Evolutionary conservation across 2,888 invertebrate species (phyloP).

Genomic region (Trachelus tabidus): DNA sequence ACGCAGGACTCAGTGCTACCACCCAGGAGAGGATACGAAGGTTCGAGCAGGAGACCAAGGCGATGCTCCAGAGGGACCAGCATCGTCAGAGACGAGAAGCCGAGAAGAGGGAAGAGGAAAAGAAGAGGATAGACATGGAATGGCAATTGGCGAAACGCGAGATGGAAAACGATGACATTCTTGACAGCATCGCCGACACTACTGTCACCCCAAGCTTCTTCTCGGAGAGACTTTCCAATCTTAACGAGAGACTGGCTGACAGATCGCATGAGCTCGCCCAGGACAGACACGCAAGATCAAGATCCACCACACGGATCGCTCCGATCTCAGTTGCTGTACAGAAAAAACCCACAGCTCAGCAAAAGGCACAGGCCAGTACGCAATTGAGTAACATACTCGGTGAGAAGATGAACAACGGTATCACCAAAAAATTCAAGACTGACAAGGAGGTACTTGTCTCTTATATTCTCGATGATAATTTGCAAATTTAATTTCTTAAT

Average conservation of each 20-base stretch:
- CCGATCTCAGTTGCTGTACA: conserved; percentile 53
- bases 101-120: conserved; percentile 68
- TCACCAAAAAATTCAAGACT: conserved; percentile 65
- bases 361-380: conserved; percentile 48
- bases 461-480: not conserved
- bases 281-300: conserved; percentile 38
- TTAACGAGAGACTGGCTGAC: conserved; percentile 45
- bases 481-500: not conserved
- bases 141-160: conserved; percentile 69
- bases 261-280: conserved; percentile 32
- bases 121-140: conserved; percentile 66
- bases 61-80: conserved; percentile 71
- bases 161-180: conserved; percentile 68
- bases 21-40: conserved; percentile 76
- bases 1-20: conserved; percentile 71
- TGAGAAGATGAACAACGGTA: conserved; percentile 56
- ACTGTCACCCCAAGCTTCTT: conserved; percentile 47
- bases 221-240: conserved; percentile 42
- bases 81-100: conserved; percentile 56
- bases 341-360: conserved; percentile 47
- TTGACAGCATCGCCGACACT: conserved; percentile 67
- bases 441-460: conserved; percentile 56
- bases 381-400: conserved; percentile 43
- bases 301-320: conserved; percentile 41
- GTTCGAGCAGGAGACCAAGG: conserved; percentile 82